Percentiles rank a stretch among this genome's conserved stretches.
These are phyloP conservation scores for Ictalurus furcatus DNA, from an alignment of 2,113 vertebrate genomes.

Conservation along the genomic window DNA sequence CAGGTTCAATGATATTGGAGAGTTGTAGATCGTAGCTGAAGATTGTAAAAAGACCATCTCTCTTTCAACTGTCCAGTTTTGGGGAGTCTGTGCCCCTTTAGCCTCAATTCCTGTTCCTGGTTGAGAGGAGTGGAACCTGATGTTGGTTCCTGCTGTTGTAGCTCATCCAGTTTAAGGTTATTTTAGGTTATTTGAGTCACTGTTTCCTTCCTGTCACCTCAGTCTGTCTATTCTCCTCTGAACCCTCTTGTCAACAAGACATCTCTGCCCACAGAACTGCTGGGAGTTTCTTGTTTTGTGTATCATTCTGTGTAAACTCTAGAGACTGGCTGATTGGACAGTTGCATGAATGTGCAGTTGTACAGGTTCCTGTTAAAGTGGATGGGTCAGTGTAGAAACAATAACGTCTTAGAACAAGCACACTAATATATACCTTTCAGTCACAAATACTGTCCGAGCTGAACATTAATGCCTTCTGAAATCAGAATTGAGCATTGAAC, in stretches of 20 bases:
- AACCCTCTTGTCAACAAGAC: not conserved
- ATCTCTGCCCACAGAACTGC: not conserved
- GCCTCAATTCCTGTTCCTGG: not conserved
- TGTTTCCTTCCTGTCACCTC: not conserved
- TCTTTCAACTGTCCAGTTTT: not conserved
- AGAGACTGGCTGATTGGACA: not conserved
- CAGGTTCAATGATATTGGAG: not conserved
- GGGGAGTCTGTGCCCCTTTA: not conserved
- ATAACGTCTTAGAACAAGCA: not conserved
- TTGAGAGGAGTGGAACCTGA: not conserved
- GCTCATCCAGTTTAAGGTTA: not conserved
- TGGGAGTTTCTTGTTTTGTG: not conserved
- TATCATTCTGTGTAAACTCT: not conserved
- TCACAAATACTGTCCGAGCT: not conserved
- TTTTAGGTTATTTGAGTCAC: not conserved
- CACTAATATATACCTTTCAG: not conserved
- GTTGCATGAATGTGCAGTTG: not conserved
- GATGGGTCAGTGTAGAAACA: not conserved
- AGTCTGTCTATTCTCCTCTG: not conserved
- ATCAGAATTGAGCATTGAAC: not conserved
- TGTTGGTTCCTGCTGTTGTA: not conserved
- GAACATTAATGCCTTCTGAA: not conserved
- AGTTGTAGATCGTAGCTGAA: not conserved
- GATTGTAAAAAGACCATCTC: not conserved
- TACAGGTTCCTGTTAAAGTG: not conserved